Conservation (phyloP, 2,797 vertebrate genomes). For the Pampus argenteus region DNA sequence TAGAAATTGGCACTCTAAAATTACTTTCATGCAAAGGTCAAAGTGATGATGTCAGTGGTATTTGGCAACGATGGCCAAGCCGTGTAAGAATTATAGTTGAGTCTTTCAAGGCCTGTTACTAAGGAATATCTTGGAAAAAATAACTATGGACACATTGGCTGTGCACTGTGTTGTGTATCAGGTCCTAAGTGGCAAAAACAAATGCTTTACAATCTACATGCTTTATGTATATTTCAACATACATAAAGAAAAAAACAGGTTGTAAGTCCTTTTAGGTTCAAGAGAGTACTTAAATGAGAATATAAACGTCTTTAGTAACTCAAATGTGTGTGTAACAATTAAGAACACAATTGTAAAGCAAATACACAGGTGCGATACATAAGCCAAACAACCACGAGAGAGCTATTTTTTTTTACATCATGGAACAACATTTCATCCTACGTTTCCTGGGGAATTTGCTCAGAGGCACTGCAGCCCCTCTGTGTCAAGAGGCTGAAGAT, state of each 20-base stretch:
- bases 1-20: conserved; percentile 60
- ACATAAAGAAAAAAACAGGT: too few species aligned
- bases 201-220: neutral
- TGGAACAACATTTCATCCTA: conserved; percentile 54
- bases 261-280: too few species aligned
- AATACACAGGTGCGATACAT: conserved; percentile 48
- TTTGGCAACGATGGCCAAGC: conserved; percentile 26
- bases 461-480: conserved; percentile 42
- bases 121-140: conserved; percentile 19
- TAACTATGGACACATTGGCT: neutral
- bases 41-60: conserved; percentile 64
- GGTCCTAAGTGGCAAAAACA: neutral
- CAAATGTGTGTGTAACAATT: neutral
- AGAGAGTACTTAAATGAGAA: neutral
- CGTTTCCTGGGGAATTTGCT: conserved; percentile 58
- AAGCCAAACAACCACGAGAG: conserved; percentile 19
- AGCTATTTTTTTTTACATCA: conserved; percentile 39
- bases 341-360: conserved; percentile 32
- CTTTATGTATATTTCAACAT: neutral
- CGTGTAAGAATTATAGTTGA: conserved; percentile 13
- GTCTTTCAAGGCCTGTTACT: conserved; percentile 14
- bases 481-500: conserved; percentile 38
- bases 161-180: conserved; percentile 5
- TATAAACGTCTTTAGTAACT: neutral
- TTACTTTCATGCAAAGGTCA: conserved; percentile 68